Percentiles rank a stretch among this genome's conserved stretches.
Evolutionary conservation across 2,888 invertebrate genomes (phyloP).

Genomic region (Sipunculus nudus): DNA sequence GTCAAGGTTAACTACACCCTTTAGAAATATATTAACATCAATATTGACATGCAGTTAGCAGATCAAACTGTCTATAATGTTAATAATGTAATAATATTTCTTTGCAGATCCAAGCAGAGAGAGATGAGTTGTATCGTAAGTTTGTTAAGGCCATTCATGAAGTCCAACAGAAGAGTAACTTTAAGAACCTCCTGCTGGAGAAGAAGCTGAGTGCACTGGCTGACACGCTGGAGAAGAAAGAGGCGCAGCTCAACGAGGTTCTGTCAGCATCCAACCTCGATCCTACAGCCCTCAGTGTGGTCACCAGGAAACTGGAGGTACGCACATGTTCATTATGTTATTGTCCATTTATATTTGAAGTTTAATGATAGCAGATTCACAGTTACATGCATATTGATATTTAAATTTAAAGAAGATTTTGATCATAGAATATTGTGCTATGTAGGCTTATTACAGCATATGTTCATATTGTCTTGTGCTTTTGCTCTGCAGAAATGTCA

Average conservation of each 20-base stretch:
- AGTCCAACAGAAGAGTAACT: constrained; percentile 84
- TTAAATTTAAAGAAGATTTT: neutral
- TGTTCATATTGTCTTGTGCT: too few relatives aligned
- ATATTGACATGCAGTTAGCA: too few relatives aligned
- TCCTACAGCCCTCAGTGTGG: constrained; percentile 69
- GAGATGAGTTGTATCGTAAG: constrained; percentile 80
- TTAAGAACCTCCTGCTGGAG: constrained; percentile 84
- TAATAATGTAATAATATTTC: too few relatives aligned
- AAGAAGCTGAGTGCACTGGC: constrained; percentile 76
- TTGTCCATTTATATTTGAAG: neutral
- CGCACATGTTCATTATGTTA: neutral
- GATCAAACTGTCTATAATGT: too few relatives aligned
- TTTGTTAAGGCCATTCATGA: constrained; percentile 87
- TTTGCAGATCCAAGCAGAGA: constrained; percentile 73
- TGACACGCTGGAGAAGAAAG: constrained; percentile 76
- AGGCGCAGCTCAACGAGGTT: constrained; percentile 76
- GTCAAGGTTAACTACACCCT: too few relatives aligned
- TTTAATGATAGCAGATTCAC: too few relatives aligned
- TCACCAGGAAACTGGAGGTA: constrained; percentile 73
- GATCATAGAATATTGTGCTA: too few relatives aligned
- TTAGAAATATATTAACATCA: too few relatives aligned
- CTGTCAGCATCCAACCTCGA: constrained; percentile 72
- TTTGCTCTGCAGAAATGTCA: too few relatives aligned
- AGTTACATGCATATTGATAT: too few relatives aligned
- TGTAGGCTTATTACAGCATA: too few relatives aligned